Conservation (phyloP, 37 sponge, comb jelly and placozoan genomes). For the Haliclona indistincta region DNA sequence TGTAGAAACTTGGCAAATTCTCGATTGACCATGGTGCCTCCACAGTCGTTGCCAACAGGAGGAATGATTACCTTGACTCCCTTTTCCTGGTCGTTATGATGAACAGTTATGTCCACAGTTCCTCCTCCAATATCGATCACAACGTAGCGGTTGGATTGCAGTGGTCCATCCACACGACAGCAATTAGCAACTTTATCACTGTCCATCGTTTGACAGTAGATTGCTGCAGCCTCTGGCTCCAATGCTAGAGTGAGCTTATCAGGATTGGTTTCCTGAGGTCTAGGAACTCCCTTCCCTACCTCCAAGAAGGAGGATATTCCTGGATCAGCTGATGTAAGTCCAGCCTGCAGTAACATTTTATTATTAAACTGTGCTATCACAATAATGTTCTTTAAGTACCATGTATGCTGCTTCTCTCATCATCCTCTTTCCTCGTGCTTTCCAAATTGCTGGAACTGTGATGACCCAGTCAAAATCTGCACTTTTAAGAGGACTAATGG, state of each 20-base stretch:
- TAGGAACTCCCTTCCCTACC: not conserved
- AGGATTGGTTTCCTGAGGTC: conserved; percentile 12
- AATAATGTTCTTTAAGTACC: conserved; percentile 17
- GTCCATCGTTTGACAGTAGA: conserved; percentile 22
- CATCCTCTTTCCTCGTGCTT: conserved; percentile 49
- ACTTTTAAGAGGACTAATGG: not conserved
- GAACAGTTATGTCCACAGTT: conserved; percentile 41
- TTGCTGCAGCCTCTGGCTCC: conserved; percentile 47
- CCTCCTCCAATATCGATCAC: conserved; percentile 50
- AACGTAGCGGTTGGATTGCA: not conserved
- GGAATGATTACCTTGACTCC: conserved; percentile 10
- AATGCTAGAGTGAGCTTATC: conserved; percentile 39
- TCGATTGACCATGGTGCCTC: conserved; percentile 21
- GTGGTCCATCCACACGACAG: not conserved
- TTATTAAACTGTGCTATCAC: not conserved
- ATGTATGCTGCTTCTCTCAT: conserved; percentile 68
- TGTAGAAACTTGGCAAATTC: conserved; percentile 13
- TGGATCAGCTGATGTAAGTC: conserved; percentile 25
- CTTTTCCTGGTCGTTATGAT: conserved; percentile 1
- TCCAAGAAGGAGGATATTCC: not conserved
- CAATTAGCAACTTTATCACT: no score
- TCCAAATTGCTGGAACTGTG: conserved; percentile 68
- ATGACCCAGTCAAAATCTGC: conserved; percentile 61
- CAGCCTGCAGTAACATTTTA: conserved; percentile 22
- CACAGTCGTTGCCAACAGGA: conserved; percentile 29